A percentile compares a stretch with the other conserved stretches of the same genome.
These are phyloP conservation scores for Toxostoma redivivum DNA, from an alignment of 2,113 vertebrate genomes.

Conservation along the genomic window DNA sequence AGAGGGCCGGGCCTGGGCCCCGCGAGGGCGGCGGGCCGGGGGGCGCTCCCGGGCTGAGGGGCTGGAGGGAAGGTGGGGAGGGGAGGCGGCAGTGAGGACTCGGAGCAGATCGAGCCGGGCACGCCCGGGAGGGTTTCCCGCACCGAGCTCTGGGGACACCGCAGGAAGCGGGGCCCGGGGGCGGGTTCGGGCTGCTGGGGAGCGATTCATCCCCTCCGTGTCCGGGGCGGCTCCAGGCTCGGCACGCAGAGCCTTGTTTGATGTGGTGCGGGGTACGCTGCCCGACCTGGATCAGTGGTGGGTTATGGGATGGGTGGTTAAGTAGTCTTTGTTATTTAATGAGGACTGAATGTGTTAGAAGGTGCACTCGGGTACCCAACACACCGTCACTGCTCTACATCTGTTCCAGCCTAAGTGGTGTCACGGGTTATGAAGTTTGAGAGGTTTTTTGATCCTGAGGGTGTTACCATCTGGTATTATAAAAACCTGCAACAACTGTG, in stretches of 20 bases:
- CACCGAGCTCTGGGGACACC: too few relatives aligned
- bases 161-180: not conserved
- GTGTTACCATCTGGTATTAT: fast-evolving
- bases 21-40: not conserved
- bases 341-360: fast-evolving
- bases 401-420: not conserved
- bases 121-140: too few relatives aligned
- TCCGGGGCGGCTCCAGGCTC: not conserved
- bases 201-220: not conserved
- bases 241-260: fast-evolving
- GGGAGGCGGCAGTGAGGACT: not conserved
- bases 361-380: fast-evolving
- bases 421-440: too few relatives aligned
- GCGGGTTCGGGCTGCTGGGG: not conserved
- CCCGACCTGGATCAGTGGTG: fast-evolving
- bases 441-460: not conserved
- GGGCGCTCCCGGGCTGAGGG: not conserved
- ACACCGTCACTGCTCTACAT: fast-evolving
- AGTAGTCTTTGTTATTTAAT: fast-evolving
- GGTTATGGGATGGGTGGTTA: too few relatives aligned
- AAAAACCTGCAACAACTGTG: too few relatives aligned
- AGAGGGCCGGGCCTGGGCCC: not conserved
- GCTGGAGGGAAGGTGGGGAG: too few relatives aligned
- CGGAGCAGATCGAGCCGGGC: not conserved
- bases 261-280: not conserved